A percentile compares a stretch with the other conserved stretches of the same genome.
These are phyloP conservation scores for Andrena bucephala DNA, from an alignment of 2,888 invertebrate genomes.

Conservation along the genomic window DNA sequence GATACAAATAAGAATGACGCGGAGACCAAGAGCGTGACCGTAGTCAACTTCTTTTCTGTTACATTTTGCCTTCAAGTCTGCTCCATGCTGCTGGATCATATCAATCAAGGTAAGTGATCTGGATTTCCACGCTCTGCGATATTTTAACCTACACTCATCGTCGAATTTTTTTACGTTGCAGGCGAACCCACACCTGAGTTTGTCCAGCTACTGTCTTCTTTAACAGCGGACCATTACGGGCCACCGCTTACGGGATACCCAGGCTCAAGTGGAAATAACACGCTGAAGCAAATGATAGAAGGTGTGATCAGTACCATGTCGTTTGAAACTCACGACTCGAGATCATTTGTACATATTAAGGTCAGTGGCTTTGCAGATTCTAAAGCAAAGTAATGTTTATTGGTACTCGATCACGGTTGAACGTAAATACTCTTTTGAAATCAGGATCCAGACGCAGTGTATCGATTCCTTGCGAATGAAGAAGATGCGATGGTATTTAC, in stretches of 20 bases:
- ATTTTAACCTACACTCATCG: background rate
- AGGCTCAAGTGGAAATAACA: constrained; percentile 80
- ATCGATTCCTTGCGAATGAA: constrained; percentile 76
- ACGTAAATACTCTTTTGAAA: constrained; percentile 2
- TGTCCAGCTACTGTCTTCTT: constrained; percentile 79
- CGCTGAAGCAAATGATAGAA: constrained; percentile 82
- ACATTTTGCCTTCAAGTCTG: constrained; percentile 82
- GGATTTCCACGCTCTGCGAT: background rate
- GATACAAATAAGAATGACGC: constrained; percentile 70
- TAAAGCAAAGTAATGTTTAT: background rate
- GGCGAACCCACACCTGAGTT: constrained; percentile 80
- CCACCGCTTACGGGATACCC: constrained; percentile 82
- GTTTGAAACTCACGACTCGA: constrained; percentile 78
- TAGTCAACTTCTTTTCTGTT: constrained; percentile 78
- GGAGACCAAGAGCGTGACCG: constrained; percentile 61
- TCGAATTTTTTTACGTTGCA: constrained; percentile 50
- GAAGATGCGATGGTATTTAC: constrained; percentile 83
- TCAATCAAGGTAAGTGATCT: constrained; percentile 78
- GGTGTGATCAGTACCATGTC: constrained; percentile 81
- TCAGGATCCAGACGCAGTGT: constrained; percentile 63
- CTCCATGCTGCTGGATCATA: constrained; percentile 79
- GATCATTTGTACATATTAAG: constrained; percentile 83
- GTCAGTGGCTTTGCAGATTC: constrained; percentile 60
- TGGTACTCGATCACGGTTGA: background rate
- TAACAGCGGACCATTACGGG: constrained; percentile 81